Percentiles rank a stretch among this genome's conserved stretches.
Conservation (phyloP, 1,140 invertebrate genomes). For the Asbolus verrucosus region DNA sequence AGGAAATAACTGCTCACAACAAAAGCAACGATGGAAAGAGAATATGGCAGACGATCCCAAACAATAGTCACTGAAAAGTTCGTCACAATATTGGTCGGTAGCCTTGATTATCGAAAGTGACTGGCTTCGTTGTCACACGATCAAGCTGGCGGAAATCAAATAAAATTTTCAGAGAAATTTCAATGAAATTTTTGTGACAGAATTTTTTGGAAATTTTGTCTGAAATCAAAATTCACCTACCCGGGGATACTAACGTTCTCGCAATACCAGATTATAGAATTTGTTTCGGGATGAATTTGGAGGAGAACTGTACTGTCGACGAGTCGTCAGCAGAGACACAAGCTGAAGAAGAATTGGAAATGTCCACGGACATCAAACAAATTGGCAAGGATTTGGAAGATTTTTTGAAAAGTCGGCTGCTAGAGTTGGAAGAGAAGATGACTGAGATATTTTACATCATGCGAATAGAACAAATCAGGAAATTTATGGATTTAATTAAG, state of each 20-base stretch:
- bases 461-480: slow-evolving; percentile 51
- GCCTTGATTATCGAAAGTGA: too few relatives aligned
- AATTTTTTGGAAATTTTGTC: slow-evolving; percentile 3
- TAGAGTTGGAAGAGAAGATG: slow-evolving; percentile 52
- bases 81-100: too few relatives aligned
- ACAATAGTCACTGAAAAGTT: too few relatives aligned
- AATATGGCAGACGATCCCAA: too few relatives aligned
- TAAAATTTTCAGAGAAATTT: not conserved
- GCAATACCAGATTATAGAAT: too few relatives aligned
- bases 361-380: too few relatives aligned
- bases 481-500: slow-evolving; percentile 53
- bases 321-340: not conserved
- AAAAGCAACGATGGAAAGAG: too few relatives aligned
- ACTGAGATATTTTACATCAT: slow-evolving; percentile 50
- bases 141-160: not conserved
- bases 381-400: slow-evolving; percentile 46
- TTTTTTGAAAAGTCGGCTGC: slow-evolving; percentile 43
- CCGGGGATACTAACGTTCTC: not conserved
- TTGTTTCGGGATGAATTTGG: not conserved
- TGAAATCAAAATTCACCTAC: slow-evolving; percentile 1
- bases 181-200: slow-evolving; percentile 12
- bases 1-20: too few relatives aligned
- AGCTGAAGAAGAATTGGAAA: not conserved
- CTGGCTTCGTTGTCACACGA: too few relatives aligned
- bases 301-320: not conserved